Base-by-base conservation (phyloP, 2,888 invertebrate species). In the Hetaerina titia region DNA sequence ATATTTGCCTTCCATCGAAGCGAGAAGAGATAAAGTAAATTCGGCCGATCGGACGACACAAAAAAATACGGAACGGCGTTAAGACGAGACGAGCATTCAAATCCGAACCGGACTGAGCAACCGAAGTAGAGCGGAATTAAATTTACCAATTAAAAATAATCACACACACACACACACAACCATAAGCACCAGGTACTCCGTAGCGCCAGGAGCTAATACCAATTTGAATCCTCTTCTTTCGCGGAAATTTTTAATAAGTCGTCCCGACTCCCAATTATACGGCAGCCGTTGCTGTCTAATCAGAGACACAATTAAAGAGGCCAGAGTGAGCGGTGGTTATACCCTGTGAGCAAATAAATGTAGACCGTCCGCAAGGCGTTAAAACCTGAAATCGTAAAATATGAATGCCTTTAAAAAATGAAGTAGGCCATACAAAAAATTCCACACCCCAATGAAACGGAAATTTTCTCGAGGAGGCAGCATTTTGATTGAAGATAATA, bases 241-340 rank as follows among this genome's bases (percentile, higher is more conserved):
- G 31, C n/a, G 31, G 81, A 81, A 81, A 81, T 31, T 81, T 74
- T 81, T 81, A 81, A 81, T 81, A 81, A 81, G 81, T 81, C 81
- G 81, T 45, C 81, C 9, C 6, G 11, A 22, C 81, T 81, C 81
- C 81, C 81, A 81, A 81, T 31, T 31, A 81, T 31, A 81, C 81
- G 31, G 81, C 81, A 13, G 13, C 31, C 81, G 13, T 9, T 31
- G 31, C 31, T 11, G 81, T 25, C 31, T 81, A 81, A 31, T 31
- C 31, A 31, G 81, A 81, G 81, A 31, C 81, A 25, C 9, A 31
- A 31, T 81, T 81, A 81, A 81, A 31, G 81, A 81, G 81, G 31
- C 19, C 81, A 81, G 13, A 25, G 4, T 11, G 31, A 81, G 81
- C 15, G 81, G 81, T 31, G 4, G 11, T n/a, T n/a, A 81, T 31